phyloP scores from a whole-genome alignment of 2,888 invertebrate species.

The Leucophenga maculata region DNA sequence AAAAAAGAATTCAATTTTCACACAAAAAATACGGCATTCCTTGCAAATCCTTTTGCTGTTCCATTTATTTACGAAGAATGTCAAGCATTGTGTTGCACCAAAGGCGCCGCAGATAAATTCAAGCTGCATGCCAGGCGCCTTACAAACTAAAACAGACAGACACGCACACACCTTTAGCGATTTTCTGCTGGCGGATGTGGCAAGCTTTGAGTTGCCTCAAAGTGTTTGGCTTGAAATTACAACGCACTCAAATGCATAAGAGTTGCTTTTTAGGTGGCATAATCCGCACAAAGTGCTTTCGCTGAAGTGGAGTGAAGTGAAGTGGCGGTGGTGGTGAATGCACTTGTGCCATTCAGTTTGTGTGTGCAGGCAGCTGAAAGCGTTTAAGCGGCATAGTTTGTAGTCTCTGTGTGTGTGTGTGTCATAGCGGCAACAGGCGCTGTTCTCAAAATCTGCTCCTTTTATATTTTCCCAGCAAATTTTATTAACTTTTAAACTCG shows the following conservation, averaged over 20 bases:
- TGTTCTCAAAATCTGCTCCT: background rate
- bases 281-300: constrained; percentile 19
- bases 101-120: constrained; percentile 12
- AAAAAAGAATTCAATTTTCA: too few relatives aligned
- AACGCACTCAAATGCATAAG: constrained; percentile 26
- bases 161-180: background rate
- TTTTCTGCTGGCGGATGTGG: background rate
- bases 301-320: constrained; percentile 16
- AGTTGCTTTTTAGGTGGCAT: constrained; percentile 27
- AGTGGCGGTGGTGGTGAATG: too few relatives aligned
- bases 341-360: too few relatives aligned
- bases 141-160: background rate
- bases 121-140: background rate
- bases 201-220: constrained; percentile 22
- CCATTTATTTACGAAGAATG: constrained; percentile 23
- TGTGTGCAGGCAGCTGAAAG: constrained; percentile 6
- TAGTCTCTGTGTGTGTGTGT: background rate
- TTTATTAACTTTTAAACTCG: too few relatives aligned
- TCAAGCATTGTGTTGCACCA: constrained; percentile 15
- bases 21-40: too few relatives aligned
- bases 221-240: constrained; percentile 25
- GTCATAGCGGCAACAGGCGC: background rate
- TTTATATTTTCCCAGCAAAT: background rate
- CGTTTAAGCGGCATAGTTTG: background rate
- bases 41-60: too few relatives aligned